A percentile compares a stretch with the other conserved stretches of the same genome.
Conservation (phyloP, 2,797 vertebrate species). For the Simalia tracyae region DNA sequence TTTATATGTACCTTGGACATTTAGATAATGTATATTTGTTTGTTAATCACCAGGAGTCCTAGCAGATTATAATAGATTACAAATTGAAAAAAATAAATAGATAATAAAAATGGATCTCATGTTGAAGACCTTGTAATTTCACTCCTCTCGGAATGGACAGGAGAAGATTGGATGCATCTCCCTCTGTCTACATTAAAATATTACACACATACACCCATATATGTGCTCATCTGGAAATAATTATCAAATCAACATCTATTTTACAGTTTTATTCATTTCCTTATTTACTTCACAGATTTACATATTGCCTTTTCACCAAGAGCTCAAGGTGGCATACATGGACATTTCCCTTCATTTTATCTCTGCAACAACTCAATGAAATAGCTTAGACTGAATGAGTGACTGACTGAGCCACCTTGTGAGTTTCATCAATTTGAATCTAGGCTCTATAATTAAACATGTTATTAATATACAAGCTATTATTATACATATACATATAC, state of each 20-base stretch:
- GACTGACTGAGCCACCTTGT: no score
- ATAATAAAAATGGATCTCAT: no score
- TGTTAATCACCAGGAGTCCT: no score
- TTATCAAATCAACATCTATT: neutral
- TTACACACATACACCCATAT: neutral
- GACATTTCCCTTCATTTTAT: neutral
- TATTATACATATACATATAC: neutral
- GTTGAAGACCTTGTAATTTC: no score
- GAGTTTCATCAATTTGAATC: no score
- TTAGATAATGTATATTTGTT: neutral
- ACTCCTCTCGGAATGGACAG: no score
- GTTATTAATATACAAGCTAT: neutral
- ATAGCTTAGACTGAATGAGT: no score
- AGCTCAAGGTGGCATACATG: neutral
- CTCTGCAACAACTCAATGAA: neutral
- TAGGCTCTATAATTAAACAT: neutral
- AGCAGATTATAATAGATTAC: no score
- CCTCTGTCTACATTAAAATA: neutral
- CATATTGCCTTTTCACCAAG: neutral
- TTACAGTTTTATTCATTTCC: neutral
- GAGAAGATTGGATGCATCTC: neutral
- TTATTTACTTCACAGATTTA: neutral
- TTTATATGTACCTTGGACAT: neutral
- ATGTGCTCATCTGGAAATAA: neutral
- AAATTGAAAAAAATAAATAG: no score